Conservation (phyloP, 2,113 vertebrate genomes). For the Aegypius monachus region DNA sequence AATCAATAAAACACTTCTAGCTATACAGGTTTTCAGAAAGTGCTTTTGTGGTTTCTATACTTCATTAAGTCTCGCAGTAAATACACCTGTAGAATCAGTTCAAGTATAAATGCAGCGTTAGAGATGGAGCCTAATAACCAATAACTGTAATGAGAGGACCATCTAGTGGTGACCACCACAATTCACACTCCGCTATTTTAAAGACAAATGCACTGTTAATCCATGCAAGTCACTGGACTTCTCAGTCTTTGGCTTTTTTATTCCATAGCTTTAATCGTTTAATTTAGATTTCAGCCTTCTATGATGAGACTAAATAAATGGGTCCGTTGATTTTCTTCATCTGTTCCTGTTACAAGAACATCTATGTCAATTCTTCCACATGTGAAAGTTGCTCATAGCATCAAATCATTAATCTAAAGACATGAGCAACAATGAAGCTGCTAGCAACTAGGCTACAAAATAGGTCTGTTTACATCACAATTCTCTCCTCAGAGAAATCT, state of each 20-base stretch:
- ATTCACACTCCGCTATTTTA: background rate
- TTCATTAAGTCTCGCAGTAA: background rate
- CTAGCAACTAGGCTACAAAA: background rate
- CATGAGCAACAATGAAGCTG: background rate
- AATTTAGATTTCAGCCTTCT: background rate
- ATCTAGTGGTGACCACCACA: slow-evolving; percentile 31
- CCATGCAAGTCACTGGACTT: background rate
- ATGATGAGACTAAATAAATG: background rate
- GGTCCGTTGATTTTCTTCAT: background rate
- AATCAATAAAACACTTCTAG: background rate
- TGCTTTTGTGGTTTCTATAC: background rate
- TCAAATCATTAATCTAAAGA: background rate
- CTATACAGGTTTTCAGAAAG: background rate
- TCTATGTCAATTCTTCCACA: background rate
- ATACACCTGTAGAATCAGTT: background rate
- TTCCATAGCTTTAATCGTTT: background rate
- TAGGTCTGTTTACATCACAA: background rate
- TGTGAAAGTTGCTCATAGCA: background rate
- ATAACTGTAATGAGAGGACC: background rate
- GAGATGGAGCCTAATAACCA: background rate
- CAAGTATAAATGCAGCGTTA: background rate
- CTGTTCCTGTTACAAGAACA: background rate
- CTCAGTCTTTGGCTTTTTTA: background rate
- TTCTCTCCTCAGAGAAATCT: background rate
- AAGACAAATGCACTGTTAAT: background rate